Percentiles rank a stretch among this genome's conserved stretches.
These are phyloP conservation scores for Steinernema khuongi DNA, from an alignment of 1,140 invertebrate species.

Conservation along the genomic window DNA sequence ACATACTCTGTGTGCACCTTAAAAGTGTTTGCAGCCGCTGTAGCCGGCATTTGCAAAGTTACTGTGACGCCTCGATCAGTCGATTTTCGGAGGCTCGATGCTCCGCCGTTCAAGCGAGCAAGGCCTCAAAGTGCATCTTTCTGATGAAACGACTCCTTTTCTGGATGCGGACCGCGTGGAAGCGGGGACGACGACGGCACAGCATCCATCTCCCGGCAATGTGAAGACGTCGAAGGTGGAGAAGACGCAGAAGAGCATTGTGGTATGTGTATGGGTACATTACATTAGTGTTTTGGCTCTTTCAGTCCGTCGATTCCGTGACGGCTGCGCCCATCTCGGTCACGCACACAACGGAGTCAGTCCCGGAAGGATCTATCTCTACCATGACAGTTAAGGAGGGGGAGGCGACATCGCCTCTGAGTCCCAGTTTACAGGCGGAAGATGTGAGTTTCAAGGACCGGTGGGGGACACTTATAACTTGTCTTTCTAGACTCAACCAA, in stretches of 20 bases:
- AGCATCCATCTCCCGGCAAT: not conserved
- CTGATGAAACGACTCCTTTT: not conserved
- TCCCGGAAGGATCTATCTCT: no score
- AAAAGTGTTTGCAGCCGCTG: no score
- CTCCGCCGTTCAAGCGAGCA: no score
- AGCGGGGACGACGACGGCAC: not conserved
- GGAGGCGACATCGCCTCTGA: no score
- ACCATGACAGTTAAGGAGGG: no score
- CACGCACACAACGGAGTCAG: not conserved
- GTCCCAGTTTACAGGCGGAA: not conserved
- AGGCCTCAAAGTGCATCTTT: no score
- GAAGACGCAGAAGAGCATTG: not conserved
- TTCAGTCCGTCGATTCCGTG: not conserved
- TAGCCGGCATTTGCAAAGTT: no score
- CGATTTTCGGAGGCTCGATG: no score
- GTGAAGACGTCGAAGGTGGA: not conserved
- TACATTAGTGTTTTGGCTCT: not conserved
- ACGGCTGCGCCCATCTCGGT: not conserved
- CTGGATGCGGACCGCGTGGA: not conserved
- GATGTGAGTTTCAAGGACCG: not conserved
- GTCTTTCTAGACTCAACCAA: not conserved
- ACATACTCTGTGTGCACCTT: no score
- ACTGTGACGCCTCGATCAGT: no score
- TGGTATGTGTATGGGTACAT: not conserved
- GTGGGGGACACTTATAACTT: not conserved